Base-by-base conservation (phyloP, 2,113 vertebrate species). In the Stegostoma tigrinum region DNA sequence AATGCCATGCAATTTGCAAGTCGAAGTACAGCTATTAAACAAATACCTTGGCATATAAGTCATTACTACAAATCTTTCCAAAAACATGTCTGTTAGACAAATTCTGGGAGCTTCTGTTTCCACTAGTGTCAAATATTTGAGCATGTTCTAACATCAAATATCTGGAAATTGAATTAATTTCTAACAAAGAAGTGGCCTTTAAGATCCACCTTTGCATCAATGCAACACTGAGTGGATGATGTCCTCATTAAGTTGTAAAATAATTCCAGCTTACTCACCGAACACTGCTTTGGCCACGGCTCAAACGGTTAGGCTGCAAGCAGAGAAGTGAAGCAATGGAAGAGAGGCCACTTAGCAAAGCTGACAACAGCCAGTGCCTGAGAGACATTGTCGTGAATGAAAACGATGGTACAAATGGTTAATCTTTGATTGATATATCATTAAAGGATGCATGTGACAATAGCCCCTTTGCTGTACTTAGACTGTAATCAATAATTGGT, bases 321-420 rank as follows among this genome's bases (percentile, higher is more conserved):
- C 94, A 95, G 68, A 95, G 24, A 72, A 75, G 45, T 14, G 94
- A 95, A 95, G 94, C 94, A 52, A 95, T 95, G 94, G 42, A 95
- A 52, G 24, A 27, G 68, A 95, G 24, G 45, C 67, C 23, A 5
- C 94, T 52, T 42, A 95, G 68, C 30, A 95, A 72, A 72, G 45
- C 67, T 30, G 94, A 95, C 38, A 95, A 34, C 10, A 95, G 38
- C 30, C 68, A 12, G 30, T 95, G 23, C 27, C 5, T 95, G 38
- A 95, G 68, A 24, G 94, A 72, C 94, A 95, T 95, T 27, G 67
- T 95, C 27, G 23, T 27, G 42, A 1, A 68, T 30, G 27, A 15
- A 42, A 52, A 30, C 12, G 45, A 45, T 27, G 5, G 38, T 27
- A 42, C 27, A 68, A 72, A 45, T 52, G 42, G 27, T 52, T 52